Percentiles rank a stretch among this genome's conserved stretches.
phyloP scores from a whole-genome alignment of 2,113 vertebrate species.

The Hydrolagus affinis region DNA sequence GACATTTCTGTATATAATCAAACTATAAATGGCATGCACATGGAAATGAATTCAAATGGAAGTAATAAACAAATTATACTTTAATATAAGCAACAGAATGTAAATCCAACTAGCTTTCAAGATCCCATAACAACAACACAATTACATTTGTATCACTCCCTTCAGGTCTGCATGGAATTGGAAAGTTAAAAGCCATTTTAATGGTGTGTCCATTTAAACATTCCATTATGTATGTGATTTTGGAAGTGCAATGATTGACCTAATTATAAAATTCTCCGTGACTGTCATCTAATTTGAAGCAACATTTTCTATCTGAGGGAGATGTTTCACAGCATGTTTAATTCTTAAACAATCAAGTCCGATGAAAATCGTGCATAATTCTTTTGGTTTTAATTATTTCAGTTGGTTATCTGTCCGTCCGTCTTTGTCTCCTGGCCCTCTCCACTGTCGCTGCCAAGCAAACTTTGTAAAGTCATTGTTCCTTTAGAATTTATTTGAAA shows the following conservation, averaged over 20 bases:
- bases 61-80: background rate
- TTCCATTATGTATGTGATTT: background rate
- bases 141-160: too few relatives aligned
- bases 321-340: background rate
- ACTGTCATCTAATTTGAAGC: slow-evolving; percentile 3
- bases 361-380: background rate
- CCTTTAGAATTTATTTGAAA: background rate
- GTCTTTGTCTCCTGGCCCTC: too few relatives aligned
- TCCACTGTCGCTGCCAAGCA: background rate
- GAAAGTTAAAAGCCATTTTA: background rate
- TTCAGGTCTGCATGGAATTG: background rate
- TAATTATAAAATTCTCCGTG: background rate
- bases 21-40: background rate
- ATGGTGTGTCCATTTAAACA: background rate
- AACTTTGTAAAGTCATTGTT: background rate
- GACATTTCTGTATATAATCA: background rate
- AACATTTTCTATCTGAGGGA: background rate
- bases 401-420: background rate
- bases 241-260: background rate
- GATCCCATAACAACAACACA: too few relatives aligned
- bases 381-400: background rate
- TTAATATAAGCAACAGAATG: slow-evolving; percentile 2
- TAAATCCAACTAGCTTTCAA: background rate
- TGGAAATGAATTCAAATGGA: slow-evolving; percentile 4
- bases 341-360: background rate